These are phyloP conservation scores for Syndactyla subalaris DNA, from an alignment of 2,797 vertebrate species.

Conservation along the genomic window DNA sequence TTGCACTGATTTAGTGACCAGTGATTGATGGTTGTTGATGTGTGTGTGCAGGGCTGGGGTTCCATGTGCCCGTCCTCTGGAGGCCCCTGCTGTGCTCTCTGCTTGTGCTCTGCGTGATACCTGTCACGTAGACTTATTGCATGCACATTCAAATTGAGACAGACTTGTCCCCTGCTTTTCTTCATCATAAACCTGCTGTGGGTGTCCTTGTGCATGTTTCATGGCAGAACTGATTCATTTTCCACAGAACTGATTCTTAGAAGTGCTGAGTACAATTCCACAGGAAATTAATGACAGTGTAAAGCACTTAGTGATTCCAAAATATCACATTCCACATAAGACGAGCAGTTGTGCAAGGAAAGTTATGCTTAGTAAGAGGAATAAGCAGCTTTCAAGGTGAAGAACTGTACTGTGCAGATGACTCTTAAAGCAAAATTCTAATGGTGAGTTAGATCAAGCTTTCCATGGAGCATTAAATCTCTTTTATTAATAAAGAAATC, in stretches of 20 bases:
- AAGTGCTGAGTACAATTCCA: not conserved
- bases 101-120: rapidly evolving
- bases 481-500: slow-evolving; percentile 69
- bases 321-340: slow-evolving; percentile 3
- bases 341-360: slow-evolving; percentile 21
- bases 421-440: slow-evolving; percentile 22
- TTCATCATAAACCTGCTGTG: not conserved
- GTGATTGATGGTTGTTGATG: rapidly evolving
- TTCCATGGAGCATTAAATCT: slow-evolving; percentile 54
- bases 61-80: not conserved
- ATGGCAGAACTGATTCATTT: not conserved
- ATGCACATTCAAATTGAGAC: not conserved
- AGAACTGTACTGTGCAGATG: not conserved
- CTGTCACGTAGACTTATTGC: rapidly evolving
- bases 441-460: slow-evolving; percentile 30
- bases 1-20: not conserved
- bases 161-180: not conserved
- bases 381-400: slow-evolving; percentile 50
- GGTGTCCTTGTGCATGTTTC: not conserved
- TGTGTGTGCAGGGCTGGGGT: rapidly evolving
- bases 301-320: not conserved
- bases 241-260: not conserved
- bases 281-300: slow-evolving; percentile 14
- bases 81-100: not conserved
- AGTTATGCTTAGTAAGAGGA: slow-evolving; percentile 26